These are phyloP conservation scores for Sinohyriopsis cumingii DNA, from an alignment of 2,888 invertebrate genomes.

Conservation along the genomic window DNA sequence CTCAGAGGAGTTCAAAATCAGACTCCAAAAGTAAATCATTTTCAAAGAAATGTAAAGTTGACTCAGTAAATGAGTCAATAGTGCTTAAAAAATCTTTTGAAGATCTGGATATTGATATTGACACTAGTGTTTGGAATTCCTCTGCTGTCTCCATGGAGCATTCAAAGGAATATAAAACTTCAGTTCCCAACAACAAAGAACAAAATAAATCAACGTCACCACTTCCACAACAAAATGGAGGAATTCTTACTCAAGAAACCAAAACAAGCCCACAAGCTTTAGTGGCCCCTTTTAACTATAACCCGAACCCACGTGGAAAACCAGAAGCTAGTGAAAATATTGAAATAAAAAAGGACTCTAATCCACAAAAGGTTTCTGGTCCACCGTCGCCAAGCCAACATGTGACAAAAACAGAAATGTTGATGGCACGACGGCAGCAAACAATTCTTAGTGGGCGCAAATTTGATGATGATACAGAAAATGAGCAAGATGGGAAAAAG, in stretches of 20 bases:
- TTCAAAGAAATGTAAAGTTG: not conserved
- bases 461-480: constrained; percentile 11
- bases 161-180: not conserved
- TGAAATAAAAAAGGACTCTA: constrained; percentile 10
- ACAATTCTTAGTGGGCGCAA: constrained; percentile 24
- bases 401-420: constrained; percentile 67
- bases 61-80: constrained; percentile 25
- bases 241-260: constrained; percentile 11
- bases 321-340: not conserved
- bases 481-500: constrained; percentile 30
- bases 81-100: constrained; percentile 31
- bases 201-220: not conserved
- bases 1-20: not conserved
- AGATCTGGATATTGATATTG: constrained; percentile 33
- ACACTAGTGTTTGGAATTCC: constrained; percentile 23
- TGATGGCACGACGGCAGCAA: constrained; percentile 61
- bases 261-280: constrained; percentile 56
- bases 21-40: not conserved
- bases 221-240: constrained; percentile 6
- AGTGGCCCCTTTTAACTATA: constrained; percentile 75
- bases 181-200: constrained; percentile 6
- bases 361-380: constrained; percentile 12
- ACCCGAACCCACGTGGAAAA: constrained; percentile 58
- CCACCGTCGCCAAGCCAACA: constrained; percentile 32
- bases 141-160: not conserved